Percentiles rank a stretch among this genome's conserved stretches.
Evolutionary conservation across 2,888 invertebrate species (phyloP).

Genomic region (Brachynemurus nebulosus): DNA sequence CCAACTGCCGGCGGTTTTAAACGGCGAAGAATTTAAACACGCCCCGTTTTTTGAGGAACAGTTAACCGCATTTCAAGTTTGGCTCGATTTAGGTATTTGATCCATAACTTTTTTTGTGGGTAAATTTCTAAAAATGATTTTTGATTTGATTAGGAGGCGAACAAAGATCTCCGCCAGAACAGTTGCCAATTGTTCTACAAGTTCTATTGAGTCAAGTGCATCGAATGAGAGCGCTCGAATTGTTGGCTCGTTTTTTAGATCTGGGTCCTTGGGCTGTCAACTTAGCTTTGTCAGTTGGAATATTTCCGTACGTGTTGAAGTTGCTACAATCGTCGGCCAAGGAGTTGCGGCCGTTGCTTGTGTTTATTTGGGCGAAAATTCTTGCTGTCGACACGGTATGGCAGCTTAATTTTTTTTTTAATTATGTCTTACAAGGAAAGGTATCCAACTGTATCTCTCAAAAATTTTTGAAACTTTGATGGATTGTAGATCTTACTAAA

Average conservation of each 20-base stretch:
- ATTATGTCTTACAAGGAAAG: too few species aligned
- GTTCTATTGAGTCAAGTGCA: constrained; percentile 69
- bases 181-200: constrained; percentile 94
- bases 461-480: too few species aligned
- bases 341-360: constrained; percentile 82
- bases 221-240: constrained; percentile 83
- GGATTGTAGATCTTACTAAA: too few species aligned
- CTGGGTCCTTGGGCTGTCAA: constrained; percentile 94
- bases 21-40: constrained; percentile 49
- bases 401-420: too few species aligned
- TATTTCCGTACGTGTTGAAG: constrained; percentile 97
- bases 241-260: constrained; percentile 87
- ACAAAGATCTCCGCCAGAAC: constrained; percentile 77
- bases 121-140: background rate
- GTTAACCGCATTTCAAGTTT: constrained; percentile 92
- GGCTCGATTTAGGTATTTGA: constrained; percentile 61
- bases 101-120: background rate
- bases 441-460: too few species aligned
- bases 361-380: constrained; percentile 99
- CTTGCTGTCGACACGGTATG: constrained; percentile 77
- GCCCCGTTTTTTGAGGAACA: constrained; percentile 96
- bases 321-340: constrained; percentile 87
- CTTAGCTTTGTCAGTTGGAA: constrained; percentile 90
- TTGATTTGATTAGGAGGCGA: constrained; percentile 37
- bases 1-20: constrained; percentile 69